Evolutionary conservation across 2,113 vertebrate genomes (phyloP).

Genomic region (Pelusios castaneus): DNA sequence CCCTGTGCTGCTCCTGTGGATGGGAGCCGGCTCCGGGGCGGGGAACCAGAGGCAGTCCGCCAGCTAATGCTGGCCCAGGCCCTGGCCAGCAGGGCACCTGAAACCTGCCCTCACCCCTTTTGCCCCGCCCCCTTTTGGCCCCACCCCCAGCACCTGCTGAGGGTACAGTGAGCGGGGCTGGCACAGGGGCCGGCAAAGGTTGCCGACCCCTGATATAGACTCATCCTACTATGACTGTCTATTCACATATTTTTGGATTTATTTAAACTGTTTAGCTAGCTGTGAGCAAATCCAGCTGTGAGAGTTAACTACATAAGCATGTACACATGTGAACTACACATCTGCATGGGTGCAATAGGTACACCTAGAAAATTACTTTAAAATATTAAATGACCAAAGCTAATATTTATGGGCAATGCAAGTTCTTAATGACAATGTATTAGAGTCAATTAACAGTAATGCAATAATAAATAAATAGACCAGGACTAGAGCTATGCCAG

Average conservation of each 20-base stretch:
- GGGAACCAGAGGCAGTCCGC: too few species aligned
- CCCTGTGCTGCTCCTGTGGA: too few species aligned
- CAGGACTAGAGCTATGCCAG: fast-evolving
- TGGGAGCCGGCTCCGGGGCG: too few species aligned
- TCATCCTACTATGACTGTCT: neutral
- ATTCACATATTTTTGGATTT: neutral
- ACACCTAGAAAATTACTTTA: neutral
- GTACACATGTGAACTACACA: neutral
- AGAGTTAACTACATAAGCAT: neutral
- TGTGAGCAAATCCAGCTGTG: neutral
- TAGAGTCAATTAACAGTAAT: neutral
- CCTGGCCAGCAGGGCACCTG: too few species aligned
- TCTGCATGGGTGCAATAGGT: neutral
- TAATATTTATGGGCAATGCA: neutral
- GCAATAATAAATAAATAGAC: neutral
- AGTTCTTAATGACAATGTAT: neutral
- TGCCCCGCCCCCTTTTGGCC: too few species aligned
- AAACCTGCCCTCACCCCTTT: too few species aligned
- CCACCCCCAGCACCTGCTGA: too few species aligned
- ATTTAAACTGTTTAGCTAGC: neutral
- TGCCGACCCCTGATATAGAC: too few species aligned
- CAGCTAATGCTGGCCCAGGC: too few species aligned
- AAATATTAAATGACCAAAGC: neutral
- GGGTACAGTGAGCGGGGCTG: too few species aligned
- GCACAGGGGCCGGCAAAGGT: too few species aligned